A percentile compares a stretch with the other conserved stretches of the same genome.
These are phyloP conservation scores for Carassius auratus DNA, from an alignment of 2,113 vertebrate genomes.

Conservation along the genomic window DNA sequence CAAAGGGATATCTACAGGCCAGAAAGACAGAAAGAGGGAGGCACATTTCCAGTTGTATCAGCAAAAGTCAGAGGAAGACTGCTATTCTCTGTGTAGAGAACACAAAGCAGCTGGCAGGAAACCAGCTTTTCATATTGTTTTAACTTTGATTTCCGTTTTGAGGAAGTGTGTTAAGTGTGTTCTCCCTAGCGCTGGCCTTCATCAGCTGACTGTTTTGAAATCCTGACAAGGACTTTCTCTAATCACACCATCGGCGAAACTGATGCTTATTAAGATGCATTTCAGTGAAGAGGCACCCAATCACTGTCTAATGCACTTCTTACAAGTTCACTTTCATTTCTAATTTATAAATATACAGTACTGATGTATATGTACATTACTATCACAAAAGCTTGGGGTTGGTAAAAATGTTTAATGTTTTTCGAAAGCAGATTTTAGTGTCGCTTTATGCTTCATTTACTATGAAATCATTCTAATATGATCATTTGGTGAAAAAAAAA, in stretches of 20 bases:
- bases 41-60: constrained; percentile 74
- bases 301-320: not conserved
- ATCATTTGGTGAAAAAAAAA: not conserved
- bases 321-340: not conserved
- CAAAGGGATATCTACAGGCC: constrained; percentile 64
- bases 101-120: constrained; percentile 84
- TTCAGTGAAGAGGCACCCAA: too few relatives aligned
- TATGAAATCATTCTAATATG: not conserved
- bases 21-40: constrained; percentile 73
- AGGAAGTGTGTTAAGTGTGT: constrained; percentile 62
- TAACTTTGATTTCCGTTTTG: constrained; percentile 76
- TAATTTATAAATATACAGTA: not conserved
- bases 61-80: constrained; percentile 75
- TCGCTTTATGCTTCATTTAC: not conserved
- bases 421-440: not conserved
- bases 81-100: constrained; percentile 74
- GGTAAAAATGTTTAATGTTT: not conserved
- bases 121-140: constrained; percentile 74
- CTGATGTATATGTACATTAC: not conserved
- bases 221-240: constrained; percentile 68
- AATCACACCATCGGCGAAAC: not conserved
- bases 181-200: constrained; percentile 55
- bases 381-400: not conserved
- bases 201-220: constrained; percentile 55
- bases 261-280: not conserved